phyloP scores from a whole-genome alignment of 2,797 vertebrate genomes.

The Pygocentrus nattereri region DNA sequence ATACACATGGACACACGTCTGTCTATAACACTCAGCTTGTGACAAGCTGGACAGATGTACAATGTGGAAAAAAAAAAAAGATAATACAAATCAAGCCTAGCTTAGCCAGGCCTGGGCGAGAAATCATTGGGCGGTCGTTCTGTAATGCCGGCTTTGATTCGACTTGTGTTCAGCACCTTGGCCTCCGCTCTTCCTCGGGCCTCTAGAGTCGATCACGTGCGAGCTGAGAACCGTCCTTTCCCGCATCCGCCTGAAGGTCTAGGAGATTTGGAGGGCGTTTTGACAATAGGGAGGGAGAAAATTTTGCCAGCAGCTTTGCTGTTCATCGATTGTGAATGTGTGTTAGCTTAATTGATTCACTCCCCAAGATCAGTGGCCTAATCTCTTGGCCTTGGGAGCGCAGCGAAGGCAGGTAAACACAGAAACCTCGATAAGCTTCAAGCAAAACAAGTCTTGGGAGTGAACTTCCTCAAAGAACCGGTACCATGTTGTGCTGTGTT shows the following conservation, averaged over 20 bases:
- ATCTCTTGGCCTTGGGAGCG: conserved; percentile 73
- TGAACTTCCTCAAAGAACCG: background rate
- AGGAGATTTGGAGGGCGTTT: conserved; percentile 69
- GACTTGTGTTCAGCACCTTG: conserved; percentile 63
- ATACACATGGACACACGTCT: conserved; percentile 74
- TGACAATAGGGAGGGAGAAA: conserved; percentile 64
- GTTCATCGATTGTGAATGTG: conserved; percentile 79
- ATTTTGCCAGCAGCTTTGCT: conserved; percentile 72
- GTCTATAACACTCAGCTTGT: conserved; percentile 61
- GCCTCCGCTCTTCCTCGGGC: conserved; percentile 53
- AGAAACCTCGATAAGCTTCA: background rate
- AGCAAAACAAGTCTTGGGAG: background rate
- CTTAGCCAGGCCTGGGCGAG: conserved; percentile 65
- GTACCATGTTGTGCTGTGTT: background rate
- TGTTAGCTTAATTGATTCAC: conserved; percentile 82
- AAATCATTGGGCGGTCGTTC: conserved; percentile 77
- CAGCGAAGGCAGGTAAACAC: conserved; percentile 58
- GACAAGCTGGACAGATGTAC: conserved; percentile 68
- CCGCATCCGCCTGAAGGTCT: conserved; percentile 59
- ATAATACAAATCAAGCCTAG: conserved; percentile 72
- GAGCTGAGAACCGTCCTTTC: conserved; percentile 67
- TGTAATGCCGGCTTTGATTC: conserved; percentile 74
- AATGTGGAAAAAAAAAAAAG: conserved; percentile 59
- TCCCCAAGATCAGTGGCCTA: conserved; percentile 77
- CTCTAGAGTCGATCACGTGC: conserved; percentile 62